Evolutionary conservation across 2,113 vertebrate genomes (phyloP).

Genomic region (Hippocampus zosterae): DNA sequence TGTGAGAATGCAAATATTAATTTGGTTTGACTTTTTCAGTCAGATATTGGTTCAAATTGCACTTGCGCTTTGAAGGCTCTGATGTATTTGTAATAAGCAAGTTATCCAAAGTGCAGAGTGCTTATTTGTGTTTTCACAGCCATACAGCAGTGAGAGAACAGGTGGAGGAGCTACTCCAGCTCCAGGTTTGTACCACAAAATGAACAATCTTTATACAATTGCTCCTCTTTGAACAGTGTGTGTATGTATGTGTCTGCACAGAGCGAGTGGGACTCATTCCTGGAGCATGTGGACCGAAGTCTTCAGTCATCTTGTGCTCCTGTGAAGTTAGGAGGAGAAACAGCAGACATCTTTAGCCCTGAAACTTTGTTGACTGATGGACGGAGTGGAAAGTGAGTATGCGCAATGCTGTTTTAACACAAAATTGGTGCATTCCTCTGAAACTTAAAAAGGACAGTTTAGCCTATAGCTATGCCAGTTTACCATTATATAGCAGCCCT

Average conservation of each 20-base stretch:
- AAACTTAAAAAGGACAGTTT: background rate
- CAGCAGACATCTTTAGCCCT: slow-evolving; percentile 35
- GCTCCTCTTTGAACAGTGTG: background rate
- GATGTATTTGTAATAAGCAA: background rate
- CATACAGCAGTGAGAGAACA: slow-evolving; percentile 43
- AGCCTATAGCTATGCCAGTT: too few relatives aligned
- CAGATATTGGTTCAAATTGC: background rate
- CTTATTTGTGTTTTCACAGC: slow-evolving; percentile 32
- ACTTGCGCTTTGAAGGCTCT: background rate
- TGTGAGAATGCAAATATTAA: too few relatives aligned
- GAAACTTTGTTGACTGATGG: slow-evolving; percentile 45
- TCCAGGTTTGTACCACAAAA: slow-evolving; percentile 54
- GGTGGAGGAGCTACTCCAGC: slow-evolving; percentile 57
- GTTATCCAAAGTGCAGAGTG: background rate
- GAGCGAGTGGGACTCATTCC: slow-evolving; percentile 70
- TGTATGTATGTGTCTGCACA: slow-evolving; percentile 21
- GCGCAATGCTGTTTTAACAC: background rate
- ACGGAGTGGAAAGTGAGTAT: slow-evolving; percentile 54
- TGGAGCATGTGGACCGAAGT: slow-evolving; percentile 54
- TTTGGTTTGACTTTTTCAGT: too few relatives aligned
- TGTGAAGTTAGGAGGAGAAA: slow-evolving; percentile 10
- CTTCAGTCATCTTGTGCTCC: slow-evolving; percentile 38
- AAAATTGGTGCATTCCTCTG: background rate
- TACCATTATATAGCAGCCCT: too few relatives aligned
- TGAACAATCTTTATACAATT: background rate